Percentiles rank a stretch among this genome's conserved stretches.
Conservation (phyloP, 2,797 vertebrate genomes). For the Sebastes iracundus region DNA sequence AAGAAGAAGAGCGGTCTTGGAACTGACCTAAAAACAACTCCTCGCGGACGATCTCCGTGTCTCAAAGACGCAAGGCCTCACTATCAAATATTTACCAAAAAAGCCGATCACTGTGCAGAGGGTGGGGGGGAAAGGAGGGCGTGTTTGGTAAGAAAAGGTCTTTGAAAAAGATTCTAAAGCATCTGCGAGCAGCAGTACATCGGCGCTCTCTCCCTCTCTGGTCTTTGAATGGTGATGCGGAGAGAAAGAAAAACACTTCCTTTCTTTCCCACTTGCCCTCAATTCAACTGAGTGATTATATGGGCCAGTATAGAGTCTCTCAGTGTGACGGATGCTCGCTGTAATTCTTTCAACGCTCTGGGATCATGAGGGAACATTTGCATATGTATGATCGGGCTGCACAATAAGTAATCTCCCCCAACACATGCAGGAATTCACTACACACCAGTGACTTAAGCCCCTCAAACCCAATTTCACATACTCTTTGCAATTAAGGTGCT, state of each 20-base stretch:
- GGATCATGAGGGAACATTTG: conserved; percentile 73
- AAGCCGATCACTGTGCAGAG: conserved; percentile 50
- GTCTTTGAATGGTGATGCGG: conserved; percentile 47
- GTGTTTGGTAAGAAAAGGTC: conserved; percentile 54
- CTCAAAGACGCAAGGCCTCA: conserved; percentile 52
- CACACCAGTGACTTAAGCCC: conserved; percentile 74
- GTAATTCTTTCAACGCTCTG: conserved; percentile 70
- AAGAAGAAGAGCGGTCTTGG: conserved; percentile 19
- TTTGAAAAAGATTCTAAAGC: conserved; percentile 70
- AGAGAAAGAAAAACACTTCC: conserved; percentile 53
- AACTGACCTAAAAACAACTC: conserved; percentile 81
- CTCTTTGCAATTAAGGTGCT: conserved; percentile 66
- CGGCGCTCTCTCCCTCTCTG: conserved; percentile 18
- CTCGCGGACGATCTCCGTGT: conserved; percentile 51
- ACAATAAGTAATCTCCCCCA: conserved; percentile 75
- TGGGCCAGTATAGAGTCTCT: conserved; percentile 67
- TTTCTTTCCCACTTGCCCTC: conserved; percentile 70
- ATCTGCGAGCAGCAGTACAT: conserved; percentile 56
- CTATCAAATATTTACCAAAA: conserved; percentile 81
- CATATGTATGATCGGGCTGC: conserved; percentile 75
- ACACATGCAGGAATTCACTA: conserved; percentile 71
- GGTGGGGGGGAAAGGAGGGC: background rate
- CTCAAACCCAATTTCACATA: conserved; percentile 63
- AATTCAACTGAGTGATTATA: conserved; percentile 78
- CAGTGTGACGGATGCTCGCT: conserved; percentile 70